Base-by-base conservation (phyloP, 1,140 invertebrate species). In the Zeugodacus cucurbitae region DNA sequence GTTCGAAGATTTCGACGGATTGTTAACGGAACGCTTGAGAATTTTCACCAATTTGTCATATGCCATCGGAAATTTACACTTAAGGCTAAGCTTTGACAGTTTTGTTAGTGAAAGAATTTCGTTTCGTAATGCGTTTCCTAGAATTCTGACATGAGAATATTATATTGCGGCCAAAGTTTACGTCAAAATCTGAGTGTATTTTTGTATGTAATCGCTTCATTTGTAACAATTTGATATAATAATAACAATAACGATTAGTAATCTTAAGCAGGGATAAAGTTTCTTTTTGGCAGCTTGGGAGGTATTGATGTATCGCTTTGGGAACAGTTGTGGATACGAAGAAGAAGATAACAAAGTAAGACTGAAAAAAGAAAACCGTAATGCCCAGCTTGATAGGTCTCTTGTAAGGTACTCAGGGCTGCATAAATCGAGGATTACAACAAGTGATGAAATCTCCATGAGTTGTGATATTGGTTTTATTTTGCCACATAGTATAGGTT, bases 11-110 rank as follows among this genome's bases (percentile, higher is more conserved):
- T 82, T 82, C 41, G 37, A 14, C 4, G 26, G 22, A 26, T 54
- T 82, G 41, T 82, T 82, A 82, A 82, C 29, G 26, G 29, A 5
- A 74, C 20, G 41, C 41, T 82, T 48, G 11, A 54, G 74, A 48
- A 82, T 82, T 82, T 54, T 82, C 74, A 82, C 74, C 74, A 82
- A 82, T 82, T 82, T 48, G 74, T 82, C 74, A 82, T 82, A 82
- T 26, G 29, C 74, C 74, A 82, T 82, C 41, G 41, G 26, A 82
- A 82, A 82, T 82, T 82, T 82, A 82, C 74, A 82, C 74, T 82
- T 82, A 34, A 82, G 74, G 41, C 74, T 82, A 82, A 82, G 74
- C 74, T 82, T 82, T 82, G 74, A 82, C 74, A 82, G 74, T 82
- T 82, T 78, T 54, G 37, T 82, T 82, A 82, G 74, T 29, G 74